These are phyloP conservation scores for Andricus quercusramuli DNA, from an alignment of 2,888 invertebrate species.

Conservation along the genomic window DNA sequence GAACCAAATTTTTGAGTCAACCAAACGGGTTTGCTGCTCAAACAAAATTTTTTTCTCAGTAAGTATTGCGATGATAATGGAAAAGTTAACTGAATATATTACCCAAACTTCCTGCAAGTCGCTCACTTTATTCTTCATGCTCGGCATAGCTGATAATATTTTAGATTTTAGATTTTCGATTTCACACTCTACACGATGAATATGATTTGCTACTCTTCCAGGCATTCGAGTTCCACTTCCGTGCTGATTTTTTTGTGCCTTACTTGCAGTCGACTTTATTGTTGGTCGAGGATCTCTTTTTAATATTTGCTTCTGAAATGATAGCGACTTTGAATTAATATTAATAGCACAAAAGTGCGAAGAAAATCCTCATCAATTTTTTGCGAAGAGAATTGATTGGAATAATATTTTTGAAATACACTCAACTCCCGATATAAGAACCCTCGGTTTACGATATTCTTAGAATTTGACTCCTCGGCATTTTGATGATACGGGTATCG, in stretches of 20 bases:
- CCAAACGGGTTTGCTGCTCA: too few species aligned
- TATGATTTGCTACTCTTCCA: conserved; percentile 4
- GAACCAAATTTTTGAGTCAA: too few species aligned
- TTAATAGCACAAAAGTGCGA: too few species aligned
- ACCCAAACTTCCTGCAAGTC: conserved; percentile 27
- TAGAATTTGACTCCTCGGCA: too few species aligned
- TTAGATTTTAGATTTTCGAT: conserved; percentile 19
- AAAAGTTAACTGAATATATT: neutral
- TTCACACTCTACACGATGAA: neutral
- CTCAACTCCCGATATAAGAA: too few species aligned
- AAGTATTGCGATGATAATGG: neutral
- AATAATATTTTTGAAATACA: too few species aligned
- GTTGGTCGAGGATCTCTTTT: neutral
- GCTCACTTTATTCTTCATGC: conserved; percentile 10
- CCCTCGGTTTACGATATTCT: too few species aligned
- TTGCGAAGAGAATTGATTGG: too few species aligned
- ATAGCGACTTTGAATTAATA: neutral
- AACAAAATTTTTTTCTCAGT: too few species aligned
- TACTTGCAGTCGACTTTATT: neutral
- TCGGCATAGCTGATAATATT: neutral
- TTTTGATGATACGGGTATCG: too few species aligned
- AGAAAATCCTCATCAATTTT: too few species aligned
- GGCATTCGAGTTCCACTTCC: neutral
- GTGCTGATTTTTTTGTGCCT: neutral
- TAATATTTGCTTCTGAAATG: conserved; percentile 9